phyloP scores from a whole-genome alignment of 1,140 invertebrate genomes.

The Lepidurus apus region DNA sequence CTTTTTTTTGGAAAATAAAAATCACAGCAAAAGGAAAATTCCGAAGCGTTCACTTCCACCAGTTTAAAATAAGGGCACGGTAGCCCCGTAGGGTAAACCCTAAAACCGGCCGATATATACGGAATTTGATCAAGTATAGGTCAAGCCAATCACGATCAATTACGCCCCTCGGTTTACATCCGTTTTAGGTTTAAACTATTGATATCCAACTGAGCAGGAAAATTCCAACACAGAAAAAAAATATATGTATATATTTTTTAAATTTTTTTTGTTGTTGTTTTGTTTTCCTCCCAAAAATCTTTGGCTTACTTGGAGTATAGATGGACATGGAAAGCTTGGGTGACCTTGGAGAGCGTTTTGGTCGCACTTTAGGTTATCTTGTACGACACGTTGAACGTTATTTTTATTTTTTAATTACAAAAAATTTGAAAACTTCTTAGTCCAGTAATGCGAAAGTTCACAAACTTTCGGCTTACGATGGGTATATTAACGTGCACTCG shows the following conservation, averaged over 20 bases:
- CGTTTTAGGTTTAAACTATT: background rate
- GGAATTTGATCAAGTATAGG: conserved; percentile 5
- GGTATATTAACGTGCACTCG: background rate
- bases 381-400: background rate
- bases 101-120: background rate
- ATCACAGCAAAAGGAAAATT: background rate
- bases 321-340: too few species aligned
- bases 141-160: conserved; percentile 19
- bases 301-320: too few species aligned
- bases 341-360: background rate
- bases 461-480: too few species aligned
- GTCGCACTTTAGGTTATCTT: background rate
- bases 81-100: background rate
- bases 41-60: background rate
- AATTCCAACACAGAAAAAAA: too few species aligned
- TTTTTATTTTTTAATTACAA: background rate
- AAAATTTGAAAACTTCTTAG: background rate
- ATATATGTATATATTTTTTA: too few species aligned
- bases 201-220: too few species aligned
- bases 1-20: background rate
- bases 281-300: too few species aligned
- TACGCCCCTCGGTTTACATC: background rate
- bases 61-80: conserved; percentile 10
- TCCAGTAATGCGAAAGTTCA: too few species aligned
- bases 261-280: too few species aligned